Evolutionary conservation across 2,888 invertebrate species (phyloP), one percentile per base, ranked within the genome.

Genomic region (Diarsia brunnea): DNA sequence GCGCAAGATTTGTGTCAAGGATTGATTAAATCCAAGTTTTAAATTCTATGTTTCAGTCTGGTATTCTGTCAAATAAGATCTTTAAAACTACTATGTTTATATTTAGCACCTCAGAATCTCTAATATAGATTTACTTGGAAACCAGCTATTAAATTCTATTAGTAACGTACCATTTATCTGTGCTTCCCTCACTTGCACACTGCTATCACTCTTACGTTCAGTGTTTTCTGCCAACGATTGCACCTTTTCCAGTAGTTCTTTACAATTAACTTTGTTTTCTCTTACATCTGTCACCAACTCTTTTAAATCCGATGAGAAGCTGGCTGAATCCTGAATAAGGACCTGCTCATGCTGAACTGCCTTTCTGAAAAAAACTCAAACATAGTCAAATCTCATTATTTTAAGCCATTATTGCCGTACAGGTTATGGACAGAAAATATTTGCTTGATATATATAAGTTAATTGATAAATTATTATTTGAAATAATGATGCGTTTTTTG

Each of bases 341-440:
- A 93, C 88, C 76, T 95, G 95, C 87, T 97, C 97, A 78, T 96
- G 95, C 85, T 95, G 95, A 53, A 97, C 97, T 53, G 97, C 95
- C 81, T 97, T 96, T 90, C 97, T 97, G 80, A 21, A 84, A 91
- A 81, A 75, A 47, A 1, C 19, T 3, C 43, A 31, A 51, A 47
- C n/a, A n/a, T 19, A 14, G 14, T 53, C 10, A n/a, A 45, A 31
- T 45, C 4, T 51, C 19, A 12, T 16, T 55, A 43, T 49, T 3
- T 27, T 38, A 27, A 12, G 16, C 16, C 21, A 24, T 21, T 73
- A 24, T 21, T 73, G 16, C 4, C 12, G 3, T 14, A 45, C 11
- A 24, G 21, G 31, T 16, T 47, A 38, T 12, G n/a, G 2, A 24
- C 24, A 8, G 8, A 7, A 24, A 55, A 55, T 24, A 24, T 24